Evolutionary conservation across 1,140 invertebrate genomes (phyloP).

Genomic region (Augochlora pura): DNA sequence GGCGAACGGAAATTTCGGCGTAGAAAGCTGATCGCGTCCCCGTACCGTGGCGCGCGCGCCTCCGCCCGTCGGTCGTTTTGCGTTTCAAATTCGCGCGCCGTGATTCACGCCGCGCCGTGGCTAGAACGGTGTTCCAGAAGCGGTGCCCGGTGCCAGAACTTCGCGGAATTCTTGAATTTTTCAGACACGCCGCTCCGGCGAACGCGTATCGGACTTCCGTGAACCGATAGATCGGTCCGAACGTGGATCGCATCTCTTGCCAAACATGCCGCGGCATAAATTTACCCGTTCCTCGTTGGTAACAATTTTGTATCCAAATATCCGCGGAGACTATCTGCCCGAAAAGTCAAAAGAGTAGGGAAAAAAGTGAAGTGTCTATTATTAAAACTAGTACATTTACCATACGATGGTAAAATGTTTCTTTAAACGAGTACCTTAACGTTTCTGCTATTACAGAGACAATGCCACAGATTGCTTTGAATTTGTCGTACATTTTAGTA

Average conservation of each 20-base stretch:
- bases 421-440: too few relatives aligned
- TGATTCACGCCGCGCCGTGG: slow-evolving; percentile 32
- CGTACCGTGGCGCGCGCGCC: not conserved
- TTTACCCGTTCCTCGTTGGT: not conserved
- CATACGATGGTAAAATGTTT: too few relatives aligned
- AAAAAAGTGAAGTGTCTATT: too few relatives aligned
- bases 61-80: slow-evolving; percentile 6
- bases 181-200: not conserved
- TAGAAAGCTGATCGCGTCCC: slow-evolving; percentile 21
- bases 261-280: not conserved
- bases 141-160: slow-evolving; percentile 4
- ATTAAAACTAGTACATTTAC: too few relatives aligned
- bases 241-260: slow-evolving; percentile 18
- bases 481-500: too few relatives aligned
- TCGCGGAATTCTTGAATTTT: slow-evolving; percentile 38
- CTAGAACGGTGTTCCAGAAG: not conserved
- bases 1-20: slow-evolving; percentile 34
- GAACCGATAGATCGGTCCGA: slow-evolving; percentile 20
- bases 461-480: too few relatives aligned
- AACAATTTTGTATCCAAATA: too few relatives aligned
- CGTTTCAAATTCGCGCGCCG: slow-evolving; percentile 18
- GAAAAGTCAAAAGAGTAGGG: too few relatives aligned
- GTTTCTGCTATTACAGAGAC: too few relatives aligned
- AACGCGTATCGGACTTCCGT: slow-evolving; percentile 8
- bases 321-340: too few relatives aligned